phyloP scores from a whole-genome alignment of 2,888 invertebrate genomes.

The Cremastinae sp. region DNA sequence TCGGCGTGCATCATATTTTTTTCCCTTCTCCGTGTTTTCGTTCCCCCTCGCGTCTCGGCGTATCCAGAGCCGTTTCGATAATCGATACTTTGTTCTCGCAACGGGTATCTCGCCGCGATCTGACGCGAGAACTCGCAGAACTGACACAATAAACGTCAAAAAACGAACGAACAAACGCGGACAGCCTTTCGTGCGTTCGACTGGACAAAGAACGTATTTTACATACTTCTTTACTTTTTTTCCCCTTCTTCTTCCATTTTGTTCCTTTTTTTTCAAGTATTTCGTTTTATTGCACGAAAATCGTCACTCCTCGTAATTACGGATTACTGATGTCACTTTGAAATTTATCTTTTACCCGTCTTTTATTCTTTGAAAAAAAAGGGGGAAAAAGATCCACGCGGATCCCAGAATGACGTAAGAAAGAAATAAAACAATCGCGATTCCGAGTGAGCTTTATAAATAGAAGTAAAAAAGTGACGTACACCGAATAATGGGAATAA shows the following conservation, averaged over 20 bases:
- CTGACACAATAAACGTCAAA: not conserved
- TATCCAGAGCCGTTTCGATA: slow-evolving; percentile 9
- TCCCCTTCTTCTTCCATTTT: no score
- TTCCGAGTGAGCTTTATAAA: slow-evolving; percentile 4
- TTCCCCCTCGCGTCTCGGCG: slow-evolving; percentile 7
- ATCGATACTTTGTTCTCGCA: slow-evolving; percentile 53
- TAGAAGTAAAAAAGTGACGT: slow-evolving; percentile 10
- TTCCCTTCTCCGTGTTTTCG: not conserved
- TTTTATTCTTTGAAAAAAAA: not conserved
- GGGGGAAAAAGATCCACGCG: not conserved
- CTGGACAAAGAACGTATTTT: not conserved
- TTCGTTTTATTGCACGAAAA: not conserved
- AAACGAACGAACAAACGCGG: not conserved
- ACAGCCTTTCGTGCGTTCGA: not conserved
- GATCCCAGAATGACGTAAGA: slow-evolving; percentile 16
- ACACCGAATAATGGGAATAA: not conserved
- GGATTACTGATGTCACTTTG: slow-evolving; percentile 43
- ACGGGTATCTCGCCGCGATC: slow-evolving; percentile 22
- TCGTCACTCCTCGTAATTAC: slow-evolving; percentile 51
- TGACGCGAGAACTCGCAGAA: slow-evolving; percentile 14
- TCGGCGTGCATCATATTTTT: no score
- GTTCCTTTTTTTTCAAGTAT: no score
- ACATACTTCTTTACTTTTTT: no score
- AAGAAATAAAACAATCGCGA: slow-evolving; percentile 6
- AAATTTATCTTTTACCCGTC: not conserved